Conservation (phyloP, 2,888 invertebrate genomes). For the Drosophila pseudotakahashii region DNA sequence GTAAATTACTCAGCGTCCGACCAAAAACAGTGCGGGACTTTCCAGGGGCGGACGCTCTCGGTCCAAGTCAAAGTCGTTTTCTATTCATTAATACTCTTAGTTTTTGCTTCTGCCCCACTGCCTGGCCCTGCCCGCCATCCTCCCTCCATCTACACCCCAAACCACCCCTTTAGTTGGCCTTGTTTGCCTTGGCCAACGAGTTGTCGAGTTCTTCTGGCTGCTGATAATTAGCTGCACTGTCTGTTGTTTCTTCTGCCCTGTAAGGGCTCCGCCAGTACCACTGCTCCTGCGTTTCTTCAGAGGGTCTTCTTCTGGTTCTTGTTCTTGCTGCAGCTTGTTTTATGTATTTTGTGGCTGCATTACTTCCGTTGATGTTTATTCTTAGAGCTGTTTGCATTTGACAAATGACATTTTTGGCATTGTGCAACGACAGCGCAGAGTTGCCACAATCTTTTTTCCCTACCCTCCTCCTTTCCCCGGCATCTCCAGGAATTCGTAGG, state of each 20-base stretch:
- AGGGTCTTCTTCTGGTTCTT: constrained; percentile 23
- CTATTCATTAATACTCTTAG: constrained; percentile 80
- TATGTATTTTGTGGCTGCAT: constrained; percentile 79
- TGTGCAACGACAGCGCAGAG: constrained; percentile 67
- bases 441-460: constrained; percentile 40
- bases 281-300: constrained; percentile 12
- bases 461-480: constrained; percentile 25
- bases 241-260: constrained; percentile 59
- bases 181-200: constrained; percentile 46
- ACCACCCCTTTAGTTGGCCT: constrained; percentile 7
- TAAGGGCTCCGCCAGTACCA: constrained; percentile 11
- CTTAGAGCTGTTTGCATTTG: constrained; percentile 79
- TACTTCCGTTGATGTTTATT: constrained; percentile 81
- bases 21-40: constrained; percentile 53
- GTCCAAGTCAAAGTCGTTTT: constrained; percentile 76
- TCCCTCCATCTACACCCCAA: neutral
- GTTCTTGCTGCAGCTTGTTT: constrained; percentile 67
- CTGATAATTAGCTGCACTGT: constrained; percentile 78
- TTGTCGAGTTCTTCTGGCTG: constrained; percentile 63
- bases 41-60: constrained; percentile 4
- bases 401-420: constrained; percentile 80
- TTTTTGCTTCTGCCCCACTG: constrained; percentile 49
- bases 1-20: constrained; percentile 69
- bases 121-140: neutral
- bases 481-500: constrained; percentile 11